These are phyloP conservation scores for Diabrotica undecimpunctata DNA, from an alignment of 1,140 invertebrate species.

Conservation along the genomic window DNA sequence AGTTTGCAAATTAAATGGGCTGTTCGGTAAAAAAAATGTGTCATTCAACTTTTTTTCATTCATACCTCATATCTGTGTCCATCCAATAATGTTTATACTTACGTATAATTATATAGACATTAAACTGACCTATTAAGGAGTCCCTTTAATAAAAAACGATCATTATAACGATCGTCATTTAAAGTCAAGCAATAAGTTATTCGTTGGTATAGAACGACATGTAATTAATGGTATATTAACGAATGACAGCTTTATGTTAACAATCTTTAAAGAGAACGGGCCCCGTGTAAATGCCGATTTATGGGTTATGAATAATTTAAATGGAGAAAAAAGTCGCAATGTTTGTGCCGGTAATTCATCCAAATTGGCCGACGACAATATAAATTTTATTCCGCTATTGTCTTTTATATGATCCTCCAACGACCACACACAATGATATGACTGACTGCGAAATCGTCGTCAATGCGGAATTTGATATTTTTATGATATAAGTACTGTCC, in stretches of 20 bases:
- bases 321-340: constrained; percentile 27
- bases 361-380: constrained; percentile 39
- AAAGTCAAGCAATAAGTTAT: constrained; percentile 1
- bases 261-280: constrained; percentile 36
- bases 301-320: constrained; percentile 42
- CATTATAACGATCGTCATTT: not conserved
- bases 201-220: not conserved
- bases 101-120: no score
- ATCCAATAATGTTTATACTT: no score
- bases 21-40: no score
- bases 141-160: no score
- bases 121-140: no score
- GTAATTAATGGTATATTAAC: constrained; percentile 30
- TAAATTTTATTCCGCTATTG: constrained; percentile 31
- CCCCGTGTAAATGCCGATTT: constrained; percentile 38
- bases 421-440: constrained; percentile 28
- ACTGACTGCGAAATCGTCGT: not conserved
- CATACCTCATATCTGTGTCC: no score
- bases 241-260: constrained; percentile 42
- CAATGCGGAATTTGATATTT: not conserved
- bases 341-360: constrained; percentile 37
- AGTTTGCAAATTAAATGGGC: no score
- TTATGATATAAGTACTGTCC: not conserved
- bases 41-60: no score
- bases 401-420: constrained; percentile 8